phyloP scores from a whole-genome alignment of 2,888 invertebrate species.

The Podotricha telesiphe region DNA sequence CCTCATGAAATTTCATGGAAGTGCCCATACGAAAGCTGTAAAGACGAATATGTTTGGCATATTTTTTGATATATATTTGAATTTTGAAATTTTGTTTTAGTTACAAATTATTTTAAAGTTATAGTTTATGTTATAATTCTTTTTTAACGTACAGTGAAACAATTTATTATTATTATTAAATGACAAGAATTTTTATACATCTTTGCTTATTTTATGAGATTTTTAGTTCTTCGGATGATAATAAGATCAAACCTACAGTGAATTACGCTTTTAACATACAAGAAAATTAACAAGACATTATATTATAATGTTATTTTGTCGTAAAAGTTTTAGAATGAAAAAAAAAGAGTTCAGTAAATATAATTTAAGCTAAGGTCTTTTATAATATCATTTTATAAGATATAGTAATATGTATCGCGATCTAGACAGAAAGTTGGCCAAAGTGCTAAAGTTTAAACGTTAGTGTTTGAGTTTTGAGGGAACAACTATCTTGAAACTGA shows the following conservation, averaged over 20 bases:
- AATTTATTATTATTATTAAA: too few relatives aligned
- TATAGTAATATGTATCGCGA: constrained; percentile 26
- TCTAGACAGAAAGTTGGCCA: constrained; percentile 22
- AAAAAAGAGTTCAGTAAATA: background rate
- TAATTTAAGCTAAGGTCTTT: background rate
- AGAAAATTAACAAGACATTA: too few relatives aligned
- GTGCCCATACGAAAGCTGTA: constrained; percentile 44
- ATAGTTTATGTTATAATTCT: too few relatives aligned
- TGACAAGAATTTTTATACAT: too few relatives aligned
- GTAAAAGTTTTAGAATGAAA: background rate
- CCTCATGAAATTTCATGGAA: constrained; percentile 47
- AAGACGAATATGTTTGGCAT: constrained; percentile 45
- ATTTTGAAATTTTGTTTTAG: too few relatives aligned
- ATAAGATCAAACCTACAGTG: too few relatives aligned
- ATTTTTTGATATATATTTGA: too few relatives aligned
- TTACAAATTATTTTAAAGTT: too few relatives aligned
- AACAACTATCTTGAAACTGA: constrained; percentile 24
- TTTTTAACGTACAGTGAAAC: too few relatives aligned
- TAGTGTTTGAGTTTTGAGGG: constrained; percentile 27
- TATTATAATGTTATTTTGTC: background rate
- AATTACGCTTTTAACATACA: too few relatives aligned
- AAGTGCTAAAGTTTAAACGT: constrained; percentile 21
- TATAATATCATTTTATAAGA: constrained; percentile 18
- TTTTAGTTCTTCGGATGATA: too few relatives aligned
- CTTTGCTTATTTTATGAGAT: too few relatives aligned